Evolutionary conservation across 2,113 vertebrate species (phyloP), one percentile per base, ranked within the genome.

Genomic region (Myodes glareolus): DNA sequence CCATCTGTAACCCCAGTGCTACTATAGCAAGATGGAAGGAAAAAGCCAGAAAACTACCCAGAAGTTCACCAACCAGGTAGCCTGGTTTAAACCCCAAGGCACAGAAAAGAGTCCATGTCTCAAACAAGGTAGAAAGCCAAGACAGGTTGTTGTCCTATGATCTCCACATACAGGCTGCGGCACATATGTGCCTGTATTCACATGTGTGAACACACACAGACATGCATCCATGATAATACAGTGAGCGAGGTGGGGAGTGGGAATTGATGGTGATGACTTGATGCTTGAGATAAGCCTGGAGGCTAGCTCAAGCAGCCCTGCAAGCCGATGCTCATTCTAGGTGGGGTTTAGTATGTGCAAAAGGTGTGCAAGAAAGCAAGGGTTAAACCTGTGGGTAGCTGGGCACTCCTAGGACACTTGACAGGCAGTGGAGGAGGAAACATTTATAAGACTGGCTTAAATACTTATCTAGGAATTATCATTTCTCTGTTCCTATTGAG

Each of bases 401-500:
- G 39, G 50, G 50, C 0, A 42, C 14, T 7, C 33, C 13, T 4
- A 58, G 45, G 39, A 23, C 9, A 70, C 29, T 39, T 3, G 33
- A 8, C 25, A 25, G 27, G 11, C 14, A 23, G 1, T 23, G 5
- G 12, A 27, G n/a, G 11, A 76, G 1, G 27, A 25, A 13, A 2
- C 4, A 8, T 50, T 63, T 3, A 7, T 6, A 58, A 42, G 31
- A 9, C 17, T 88, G 82, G 39, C n/a, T 21, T 4, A 58, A 55
- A 73, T 0, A n/a, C 2, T 39, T 68, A 33, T 23, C 50, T 7
- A 5, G 25, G 31, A 88, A 36, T 91, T 81, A 14, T 61, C 25
- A 9, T 21, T 75, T 81, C 31, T 88, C 17, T 61, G 50, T 76
- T 36, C 13, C 19, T 42, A 4, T 4, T 84, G 19, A 63, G 29